Base-by-base conservation (phyloP, 2,888 invertebrate species). In the Omphaloscelis lunosa region DNA sequence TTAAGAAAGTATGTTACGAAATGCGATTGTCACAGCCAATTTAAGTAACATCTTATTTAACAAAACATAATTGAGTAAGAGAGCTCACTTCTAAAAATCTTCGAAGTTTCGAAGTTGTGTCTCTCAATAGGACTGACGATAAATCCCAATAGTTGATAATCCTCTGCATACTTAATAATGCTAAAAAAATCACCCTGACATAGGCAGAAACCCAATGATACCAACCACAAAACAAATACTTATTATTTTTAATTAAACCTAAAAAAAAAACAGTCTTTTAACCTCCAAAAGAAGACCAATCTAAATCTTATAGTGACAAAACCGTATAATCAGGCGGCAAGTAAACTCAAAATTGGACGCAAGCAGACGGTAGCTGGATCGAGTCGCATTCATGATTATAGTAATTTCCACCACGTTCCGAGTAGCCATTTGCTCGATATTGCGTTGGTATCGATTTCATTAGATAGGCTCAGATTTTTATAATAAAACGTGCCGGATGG, bases 381-480 rank as follows among this genome's bases (percentile, higher is more conserved):
- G 71, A 86, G 76, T 87, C 87, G 71, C 80, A 76, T 73, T 29
- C 77, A 61, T 87, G 86, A 89, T 89, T 89, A 89, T 88, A 89
- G 89, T 89, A 87, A 89, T 89, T 87, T 88, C 79, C 68, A 75
- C 80, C 72, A 76, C 76, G 79, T 74, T 77, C 83, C 65, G 69
- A 85, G 78, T 80, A 78, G 86, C 89, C 86, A 89, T 89, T 90
- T 90, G 83, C 87, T 82, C 68, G 83, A 88, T 84, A 87, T 86
- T 79, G 89, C 86, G 89, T 87, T 82, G 70, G 89, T 89, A 90
- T 89, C 90, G 89, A 89, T 89, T 89, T 89, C 90, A 90, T 89
- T 89, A 90, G 88, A 89, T 86, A 84, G 86, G 84, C 85, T 69
- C 71, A 77, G 87, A 86, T 89, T 88, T 89, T 89, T 88, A 90